Conservation (phyloP, 2,888 invertebrate genomes). For the Hylaea fasciaria region DNA sequence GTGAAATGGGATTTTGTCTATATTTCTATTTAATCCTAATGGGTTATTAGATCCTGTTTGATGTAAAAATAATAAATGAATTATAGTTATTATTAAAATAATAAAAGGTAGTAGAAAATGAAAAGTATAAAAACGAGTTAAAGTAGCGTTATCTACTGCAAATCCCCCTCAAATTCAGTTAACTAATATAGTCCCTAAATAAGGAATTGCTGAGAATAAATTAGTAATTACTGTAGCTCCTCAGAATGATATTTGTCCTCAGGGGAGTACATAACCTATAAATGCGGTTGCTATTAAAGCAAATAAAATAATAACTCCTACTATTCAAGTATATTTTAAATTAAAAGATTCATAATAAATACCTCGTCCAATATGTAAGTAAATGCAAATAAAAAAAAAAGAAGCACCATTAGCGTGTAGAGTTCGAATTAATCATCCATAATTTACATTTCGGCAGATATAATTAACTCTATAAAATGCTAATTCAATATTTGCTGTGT, state of each 20-base stretch:
- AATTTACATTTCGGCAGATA: constrained; percentile 89
- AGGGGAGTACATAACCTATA: constrained; percentile 91
- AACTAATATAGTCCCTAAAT: constrained; percentile 86
- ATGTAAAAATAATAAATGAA: constrained; percentile 88
- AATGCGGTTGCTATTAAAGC: constrained; percentile 89
- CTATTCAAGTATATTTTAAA: constrained; percentile 85
- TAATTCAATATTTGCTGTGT: constrained; percentile 85
- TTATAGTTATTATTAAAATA: constrained; percentile 84
- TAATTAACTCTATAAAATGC: constrained; percentile 88
- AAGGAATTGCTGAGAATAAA: constrained; percentile 89
- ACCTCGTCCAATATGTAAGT: constrained; percentile 88
- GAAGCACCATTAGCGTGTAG: constrained; percentile 90
- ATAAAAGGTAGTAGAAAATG: constrained; percentile 91
- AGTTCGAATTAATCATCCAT: constrained; percentile 87
- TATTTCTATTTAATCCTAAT: constrained; percentile 86
- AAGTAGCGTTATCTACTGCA: constrained; percentile 89
- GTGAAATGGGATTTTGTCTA: constrained; percentile 86
- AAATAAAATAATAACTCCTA: constrained; percentile 88
- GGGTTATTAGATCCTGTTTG: constrained; percentile 88
- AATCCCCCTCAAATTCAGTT: constrained; percentile 92
- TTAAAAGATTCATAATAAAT: constrained; percentile 80
- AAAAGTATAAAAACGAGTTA: constrained; percentile 91
- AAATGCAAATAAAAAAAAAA: constrained; percentile 89
- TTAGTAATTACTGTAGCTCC: constrained; percentile 93
- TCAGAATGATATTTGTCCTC: constrained; percentile 93